These are phyloP conservation scores for Cacatua alba DNA, from an alignment of 2,113 vertebrate species.

Conservation along the genomic window DNA sequence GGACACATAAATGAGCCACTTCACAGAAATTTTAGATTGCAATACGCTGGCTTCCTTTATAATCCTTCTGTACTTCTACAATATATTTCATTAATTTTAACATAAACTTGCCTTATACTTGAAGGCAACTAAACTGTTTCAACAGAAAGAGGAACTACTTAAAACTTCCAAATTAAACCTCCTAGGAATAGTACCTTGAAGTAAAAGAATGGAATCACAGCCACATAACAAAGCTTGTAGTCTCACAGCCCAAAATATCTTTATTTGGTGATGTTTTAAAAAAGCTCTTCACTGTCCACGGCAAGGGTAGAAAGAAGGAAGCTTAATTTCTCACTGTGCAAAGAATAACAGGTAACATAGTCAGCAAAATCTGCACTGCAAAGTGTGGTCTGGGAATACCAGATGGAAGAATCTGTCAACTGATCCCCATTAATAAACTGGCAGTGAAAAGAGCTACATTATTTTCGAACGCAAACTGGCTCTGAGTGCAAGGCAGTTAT, in stretches of 20 bases:
- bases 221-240: not conserved
- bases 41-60: not conserved
- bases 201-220: not conserved
- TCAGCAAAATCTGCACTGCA: not conserved
- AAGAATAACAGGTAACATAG: not conserved
- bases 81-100: not conserved
- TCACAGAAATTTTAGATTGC: not conserved
- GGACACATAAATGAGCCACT: conserved; percentile 33
- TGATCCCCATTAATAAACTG: not conserved
- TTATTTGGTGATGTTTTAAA: not conserved
- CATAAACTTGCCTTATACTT: not conserved
- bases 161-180: not conserved
- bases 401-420: not conserved
- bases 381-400: not conserved
- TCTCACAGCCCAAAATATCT: not conserved
- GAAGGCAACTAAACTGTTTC: not conserved
- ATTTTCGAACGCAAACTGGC: not conserved
- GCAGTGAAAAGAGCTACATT: not conserved
- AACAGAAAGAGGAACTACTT: not conserved
- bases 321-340: not conserved
- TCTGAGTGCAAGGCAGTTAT: not conserved
- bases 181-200: not conserved
- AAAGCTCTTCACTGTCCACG: not conserved
- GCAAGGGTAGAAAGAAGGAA: not conserved
- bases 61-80: not conserved